These are phyloP conservation scores for Leucophenga montana DNA, from an alignment of 2,888 invertebrate species.

Conservation along the genomic window DNA sequence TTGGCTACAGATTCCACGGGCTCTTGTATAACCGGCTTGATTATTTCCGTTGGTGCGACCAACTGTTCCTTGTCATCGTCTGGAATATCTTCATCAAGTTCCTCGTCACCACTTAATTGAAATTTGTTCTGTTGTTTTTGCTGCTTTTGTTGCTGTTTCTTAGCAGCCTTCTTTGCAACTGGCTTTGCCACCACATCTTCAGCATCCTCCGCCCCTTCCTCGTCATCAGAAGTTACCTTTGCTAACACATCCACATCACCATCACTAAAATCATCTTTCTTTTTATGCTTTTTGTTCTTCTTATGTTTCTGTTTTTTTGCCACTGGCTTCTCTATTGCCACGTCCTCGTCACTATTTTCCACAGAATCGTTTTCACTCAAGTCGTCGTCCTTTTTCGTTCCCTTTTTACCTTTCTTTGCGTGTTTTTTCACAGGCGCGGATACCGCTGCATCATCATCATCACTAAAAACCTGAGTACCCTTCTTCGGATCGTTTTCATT, in stretches of 20 bases:
- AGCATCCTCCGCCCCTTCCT: slow-evolving; percentile 43
- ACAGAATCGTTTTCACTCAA: slow-evolving; percentile 51
- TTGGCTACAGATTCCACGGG: background rate
- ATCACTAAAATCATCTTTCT: slow-evolving; percentile 43
- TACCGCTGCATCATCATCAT: slow-evolving; percentile 39
- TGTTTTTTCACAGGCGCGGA: slow-evolving; percentile 44
- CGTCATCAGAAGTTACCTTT: slow-evolving; percentile 43
- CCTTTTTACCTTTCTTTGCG: slow-evolving; percentile 69
- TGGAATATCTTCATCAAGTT: slow-evolving; percentile 50
- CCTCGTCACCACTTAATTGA: slow-evolving; percentile 61
- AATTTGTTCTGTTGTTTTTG: slow-evolving; percentile 58
- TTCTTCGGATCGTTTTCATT: slow-evolving; percentile 60
- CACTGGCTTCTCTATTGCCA: slow-evolving; percentile 36
- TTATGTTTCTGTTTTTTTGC: slow-evolving; percentile 55
- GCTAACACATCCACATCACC: background rate
- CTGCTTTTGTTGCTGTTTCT: slow-evolving; percentile 66
- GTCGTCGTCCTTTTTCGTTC: slow-evolving; percentile 36
- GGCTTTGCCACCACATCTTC: slow-evolving; percentile 49
- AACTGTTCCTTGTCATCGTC: slow-evolving; percentile 36
- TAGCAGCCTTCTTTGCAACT: slow-evolving; percentile 63
- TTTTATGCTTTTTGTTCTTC: slow-evolving; percentile 65
- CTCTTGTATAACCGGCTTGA: no score
- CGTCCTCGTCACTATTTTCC: slow-evolving; percentile 36
- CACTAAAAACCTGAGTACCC: slow-evolving; percentile 35
- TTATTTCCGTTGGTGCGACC: background rate